Evolutionary conservation across 2,888 invertebrate genomes (phyloP).

Genomic region (Ametastegia equiseti): DNA sequence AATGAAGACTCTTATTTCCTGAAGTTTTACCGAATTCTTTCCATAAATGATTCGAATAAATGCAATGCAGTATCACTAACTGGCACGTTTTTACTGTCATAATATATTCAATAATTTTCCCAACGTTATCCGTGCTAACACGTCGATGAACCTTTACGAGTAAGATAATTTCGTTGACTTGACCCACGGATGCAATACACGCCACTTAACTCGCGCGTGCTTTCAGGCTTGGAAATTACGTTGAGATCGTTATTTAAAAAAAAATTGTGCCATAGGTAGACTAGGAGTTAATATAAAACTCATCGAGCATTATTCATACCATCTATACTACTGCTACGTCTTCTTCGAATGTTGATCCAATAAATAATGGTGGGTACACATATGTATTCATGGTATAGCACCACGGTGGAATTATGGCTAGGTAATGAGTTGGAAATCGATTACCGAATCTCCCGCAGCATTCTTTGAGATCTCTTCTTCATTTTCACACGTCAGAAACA

Average conservation of each 20-base stretch:
- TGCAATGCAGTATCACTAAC: too few species aligned
- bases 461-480: conserved; percentile 27
- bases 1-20: too few species aligned
- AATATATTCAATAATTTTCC: too few species aligned
- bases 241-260: conserved; percentile 20
- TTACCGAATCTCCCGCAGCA: neutral
- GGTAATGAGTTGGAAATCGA: conserved; percentile 19
- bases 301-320: neutral
- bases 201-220: conserved; percentile 7
- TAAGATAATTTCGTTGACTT: neutral
- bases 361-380: conserved; percentile 3
- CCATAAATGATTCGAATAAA: too few species aligned
- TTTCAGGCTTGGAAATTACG: conserved; percentile 14
- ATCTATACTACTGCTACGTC: neutral
- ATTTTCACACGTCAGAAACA: conserved; percentile 46
- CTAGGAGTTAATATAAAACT: neutral
- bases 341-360: conserved; percentile 3
- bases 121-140: neutral
- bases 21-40: too few species aligned
- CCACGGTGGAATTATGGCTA: neutral
- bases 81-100: too few species aligned
- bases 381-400: neutral
- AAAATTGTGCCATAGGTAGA: neutral
- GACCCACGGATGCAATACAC: neutral
- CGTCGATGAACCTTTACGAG: neutral